These are phyloP conservation scores for Onthophagus taurus DNA, from an alignment of 1,140 invertebrate species.

Conservation along the genomic window DNA sequence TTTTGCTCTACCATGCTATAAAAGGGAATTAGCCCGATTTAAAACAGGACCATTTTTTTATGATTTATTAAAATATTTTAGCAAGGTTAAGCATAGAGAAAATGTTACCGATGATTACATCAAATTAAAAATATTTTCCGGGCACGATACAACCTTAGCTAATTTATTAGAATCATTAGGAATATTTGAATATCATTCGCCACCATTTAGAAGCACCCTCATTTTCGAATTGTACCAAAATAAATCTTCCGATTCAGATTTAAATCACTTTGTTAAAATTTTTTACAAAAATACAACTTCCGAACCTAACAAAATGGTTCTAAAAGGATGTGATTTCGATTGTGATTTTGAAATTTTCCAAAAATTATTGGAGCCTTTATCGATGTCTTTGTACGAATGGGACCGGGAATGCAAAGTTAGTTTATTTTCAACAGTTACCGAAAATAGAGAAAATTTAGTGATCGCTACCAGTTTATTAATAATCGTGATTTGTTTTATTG, in stretches of 20 bases:
- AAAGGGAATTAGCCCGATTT: slow-evolving; percentile 42
- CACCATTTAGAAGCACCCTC: slow-evolving; percentile 61
- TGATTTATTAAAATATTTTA: slow-evolving; percentile 26
- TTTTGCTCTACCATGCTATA: slow-evolving; percentile 43
- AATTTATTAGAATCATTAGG: slow-evolving; percentile 63
- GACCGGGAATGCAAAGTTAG: slow-evolving; percentile 24
- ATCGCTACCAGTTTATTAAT: background rate
- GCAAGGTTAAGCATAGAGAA: background rate
- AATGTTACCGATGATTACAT: too few relatives aligned
- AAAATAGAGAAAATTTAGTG: background rate
- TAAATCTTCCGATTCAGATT: slow-evolving; percentile 17
- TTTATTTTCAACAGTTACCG: background rate
- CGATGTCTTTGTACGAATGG: slow-evolving; percentile 23
- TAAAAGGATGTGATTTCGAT: slow-evolving; percentile 48
- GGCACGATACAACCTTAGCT: slow-evolving; percentile 74
- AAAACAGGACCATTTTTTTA: slow-evolving; percentile 53
- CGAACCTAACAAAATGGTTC: slow-evolving; percentile 42
- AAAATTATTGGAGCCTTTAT: slow-evolving; percentile 24
- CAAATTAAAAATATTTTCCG: slow-evolving; percentile 68
- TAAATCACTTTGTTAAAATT: slow-evolving; percentile 39
- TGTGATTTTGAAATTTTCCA: slow-evolving; percentile 51
- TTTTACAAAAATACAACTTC: slow-evolving; percentile 52
- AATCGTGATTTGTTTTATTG: slow-evolving; percentile 4
- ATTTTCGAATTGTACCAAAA: slow-evolving; percentile 55
- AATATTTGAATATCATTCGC: slow-evolving; percentile 62